Percentiles rank a stretch among this genome's conserved stretches.
Conservation (phyloP, 2,797 vertebrate genomes). For the Gila robusta region DNA sequence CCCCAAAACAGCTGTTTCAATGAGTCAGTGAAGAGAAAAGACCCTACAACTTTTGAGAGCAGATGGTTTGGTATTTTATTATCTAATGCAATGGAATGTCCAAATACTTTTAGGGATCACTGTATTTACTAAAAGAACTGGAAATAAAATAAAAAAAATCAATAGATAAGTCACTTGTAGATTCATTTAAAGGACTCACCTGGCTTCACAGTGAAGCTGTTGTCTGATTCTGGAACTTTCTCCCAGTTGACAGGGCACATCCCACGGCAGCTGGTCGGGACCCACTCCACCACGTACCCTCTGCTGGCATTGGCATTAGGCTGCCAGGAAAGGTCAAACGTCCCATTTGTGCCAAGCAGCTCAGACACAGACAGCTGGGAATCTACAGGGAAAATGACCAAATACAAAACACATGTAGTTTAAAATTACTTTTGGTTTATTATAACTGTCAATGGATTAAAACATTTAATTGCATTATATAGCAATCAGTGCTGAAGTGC, state of each 20-base stretch:
- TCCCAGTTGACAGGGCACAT: conserved; percentile 76
- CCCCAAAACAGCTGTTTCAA: neutral
- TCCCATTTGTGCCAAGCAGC: conserved; percentile 47
- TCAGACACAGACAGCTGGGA: conserved; percentile 52
- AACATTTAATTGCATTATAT: neutral
- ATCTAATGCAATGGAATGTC: neutral
- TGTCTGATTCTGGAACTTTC: conserved; percentile 67
- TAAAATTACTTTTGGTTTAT: neutral
- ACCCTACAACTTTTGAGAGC: neutral
- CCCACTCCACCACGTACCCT: conserved; percentile 78
- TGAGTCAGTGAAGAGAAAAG: neutral
- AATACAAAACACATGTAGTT: conserved; percentile 6
- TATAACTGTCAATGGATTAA: neutral
- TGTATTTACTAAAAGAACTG: neutral
- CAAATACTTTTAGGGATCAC: neutral
- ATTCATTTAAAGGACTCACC: conserved; percentile 62
- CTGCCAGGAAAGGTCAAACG: conserved; percentile 75
- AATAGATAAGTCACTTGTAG: neutral
- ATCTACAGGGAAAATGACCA: conserved; percentile 61
- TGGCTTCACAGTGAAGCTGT: conserved; percentile 69
- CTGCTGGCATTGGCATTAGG: conserved; percentile 63
- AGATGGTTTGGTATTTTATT: neutral
- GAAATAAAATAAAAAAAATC: neutral
- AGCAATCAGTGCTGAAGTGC: neutral
- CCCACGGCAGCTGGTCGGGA: conserved; percentile 60